Evolutionary conservation across 2,888 invertebrate genomes (phyloP).

Genomic region (Kryphioiulus occultus): DNA sequence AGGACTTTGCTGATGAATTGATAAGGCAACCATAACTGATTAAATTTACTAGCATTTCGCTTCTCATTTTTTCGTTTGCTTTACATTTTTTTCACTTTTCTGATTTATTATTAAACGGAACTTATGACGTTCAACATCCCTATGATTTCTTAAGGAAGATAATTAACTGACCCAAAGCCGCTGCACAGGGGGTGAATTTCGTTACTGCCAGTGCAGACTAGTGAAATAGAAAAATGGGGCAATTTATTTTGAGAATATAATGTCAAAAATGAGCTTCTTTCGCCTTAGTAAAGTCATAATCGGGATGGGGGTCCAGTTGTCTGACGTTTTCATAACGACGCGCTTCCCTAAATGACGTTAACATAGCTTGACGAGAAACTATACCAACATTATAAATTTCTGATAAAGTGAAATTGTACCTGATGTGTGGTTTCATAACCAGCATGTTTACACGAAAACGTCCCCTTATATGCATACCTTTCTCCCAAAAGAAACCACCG

Average conservation of each 20-base stretch:
- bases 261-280: background rate
- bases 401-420: background rate
- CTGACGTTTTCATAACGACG: background rate
- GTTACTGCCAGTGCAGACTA: background rate
- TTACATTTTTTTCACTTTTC: background rate
- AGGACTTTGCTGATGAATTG: no score
- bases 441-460: background rate
- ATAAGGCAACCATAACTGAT: no score
- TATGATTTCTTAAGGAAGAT: background rate
- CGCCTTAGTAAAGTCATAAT: background rate
- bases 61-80: background rate
- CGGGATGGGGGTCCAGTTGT: background rate
- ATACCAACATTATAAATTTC: background rate
- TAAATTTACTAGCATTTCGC: no score
- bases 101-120: background rate
- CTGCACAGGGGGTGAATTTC: background rate
- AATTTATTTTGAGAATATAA: background rate
- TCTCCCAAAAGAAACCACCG: background rate
- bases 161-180: background rate
- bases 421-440: slow-evolving; percentile 22
- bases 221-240: slow-evolving; percentile 22
- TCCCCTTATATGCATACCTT: background rate
- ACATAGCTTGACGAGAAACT: background rate
- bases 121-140: background rate
- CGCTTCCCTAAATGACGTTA: background rate